Conservation (phyloP, 2,888 invertebrate genomes). For the Pteria penguin region DNA sequence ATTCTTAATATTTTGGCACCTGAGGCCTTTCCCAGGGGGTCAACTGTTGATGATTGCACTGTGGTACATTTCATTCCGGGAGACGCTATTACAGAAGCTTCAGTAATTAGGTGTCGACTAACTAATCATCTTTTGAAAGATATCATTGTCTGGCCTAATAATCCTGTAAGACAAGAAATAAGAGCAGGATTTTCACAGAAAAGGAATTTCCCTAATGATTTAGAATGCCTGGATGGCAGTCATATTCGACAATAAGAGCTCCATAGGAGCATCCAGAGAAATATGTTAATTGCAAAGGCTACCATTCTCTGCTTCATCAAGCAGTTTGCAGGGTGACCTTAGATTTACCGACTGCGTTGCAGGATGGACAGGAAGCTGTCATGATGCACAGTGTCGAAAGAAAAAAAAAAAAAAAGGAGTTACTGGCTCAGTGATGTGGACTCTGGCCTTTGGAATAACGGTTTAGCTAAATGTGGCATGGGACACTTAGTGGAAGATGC, state of each 20-base stretch:
- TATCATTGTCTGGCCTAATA: constrained; percentile 36
- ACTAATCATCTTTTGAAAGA: constrained; percentile 30
- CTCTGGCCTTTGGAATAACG: constrained; percentile 37
- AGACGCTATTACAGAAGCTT: constrained; percentile 32
- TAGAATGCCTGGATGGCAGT: constrained; percentile 38
- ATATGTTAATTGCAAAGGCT: constrained; percentile 48
- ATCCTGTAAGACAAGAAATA: constrained; percentile 5
- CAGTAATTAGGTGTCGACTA: constrained; percentile 38
- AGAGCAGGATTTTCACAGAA: constrained; percentile 32
- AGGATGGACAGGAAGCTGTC: constrained; percentile 42
- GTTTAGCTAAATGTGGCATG: constrained; percentile 2
- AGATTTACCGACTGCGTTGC: constrained; percentile 32
- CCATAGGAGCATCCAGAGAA: constrained; percentile 39
- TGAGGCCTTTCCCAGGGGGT: constrained; percentile 29
- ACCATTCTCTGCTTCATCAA: constrained; percentile 39
- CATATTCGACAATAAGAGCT: constrained; percentile 39
- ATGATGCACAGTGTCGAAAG: constrained; percentile 43
- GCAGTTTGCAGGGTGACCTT: constrained; percentile 31
- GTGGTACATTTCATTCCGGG: constrained; percentile 30
- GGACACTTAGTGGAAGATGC: constrained; percentile 42
- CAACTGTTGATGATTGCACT: constrained; percentile 40
- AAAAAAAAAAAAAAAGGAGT: too few relatives aligned
- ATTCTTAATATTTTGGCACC: too few relatives aligned
- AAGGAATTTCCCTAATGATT: constrained; percentile 31
- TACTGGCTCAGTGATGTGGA: too few relatives aligned